Conservation (phyloP, 2,797 vertebrate species). For the Peromyscus attwateri region DNA sequence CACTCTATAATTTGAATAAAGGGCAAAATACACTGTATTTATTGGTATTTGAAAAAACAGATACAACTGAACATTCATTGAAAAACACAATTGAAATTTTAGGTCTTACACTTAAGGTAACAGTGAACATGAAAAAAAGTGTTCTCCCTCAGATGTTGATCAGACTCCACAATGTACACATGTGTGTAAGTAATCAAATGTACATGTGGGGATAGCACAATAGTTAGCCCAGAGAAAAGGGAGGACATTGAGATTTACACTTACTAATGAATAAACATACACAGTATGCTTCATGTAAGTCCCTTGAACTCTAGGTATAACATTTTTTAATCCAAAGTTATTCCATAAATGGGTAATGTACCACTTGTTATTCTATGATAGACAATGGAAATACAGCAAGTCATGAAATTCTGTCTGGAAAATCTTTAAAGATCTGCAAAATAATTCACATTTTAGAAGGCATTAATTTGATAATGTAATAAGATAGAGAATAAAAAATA, state of each 20-base stretch:
- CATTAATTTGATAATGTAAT: background rate
- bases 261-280: background rate
- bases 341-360: too few relatives aligned
- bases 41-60: background rate
- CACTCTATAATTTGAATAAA: background rate
- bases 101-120: background rate
- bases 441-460: background rate
- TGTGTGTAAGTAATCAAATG: too few relatives aligned
- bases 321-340: background rate
- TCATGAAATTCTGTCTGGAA: background rate
- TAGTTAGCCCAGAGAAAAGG: too few relatives aligned
- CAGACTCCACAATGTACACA: background rate
- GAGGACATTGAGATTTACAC: background rate
- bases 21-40: background rate
- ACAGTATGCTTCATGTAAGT: background rate
- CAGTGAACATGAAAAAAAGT: background rate
- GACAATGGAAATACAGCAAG: background rate
- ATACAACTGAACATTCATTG: background rate
- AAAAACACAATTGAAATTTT: background rate
- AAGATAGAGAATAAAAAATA: background rate
- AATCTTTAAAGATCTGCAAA: background rate
- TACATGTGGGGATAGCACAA: background rate
- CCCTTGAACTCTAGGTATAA: background rate
- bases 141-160: background rate
- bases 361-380: background rate